Percentiles rank a stretch among this genome's conserved stretches.
Evolutionary conservation across 2,888 invertebrate species (phyloP).

Genomic region (Trypoxylon attenuatum): DNA sequence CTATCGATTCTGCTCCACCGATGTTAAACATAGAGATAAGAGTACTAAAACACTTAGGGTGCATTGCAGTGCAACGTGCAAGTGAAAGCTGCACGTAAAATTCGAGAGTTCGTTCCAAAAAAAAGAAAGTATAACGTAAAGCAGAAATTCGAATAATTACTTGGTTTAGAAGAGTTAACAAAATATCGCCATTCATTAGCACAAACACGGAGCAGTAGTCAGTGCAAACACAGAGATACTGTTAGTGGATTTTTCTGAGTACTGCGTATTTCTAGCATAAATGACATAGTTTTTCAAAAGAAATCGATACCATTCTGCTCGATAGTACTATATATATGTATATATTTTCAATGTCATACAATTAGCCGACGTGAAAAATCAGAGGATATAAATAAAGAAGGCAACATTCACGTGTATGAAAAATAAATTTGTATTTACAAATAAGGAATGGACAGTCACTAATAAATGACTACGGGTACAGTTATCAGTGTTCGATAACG

Average conservation of each 20-base stretch:
- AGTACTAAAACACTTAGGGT: background rate
- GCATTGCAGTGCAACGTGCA: constrained; percentile 37
- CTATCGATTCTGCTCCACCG: constrained; percentile 28
- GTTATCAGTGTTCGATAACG: background rate
- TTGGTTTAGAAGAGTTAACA: background rate
- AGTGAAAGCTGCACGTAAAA: constrained; percentile 12
- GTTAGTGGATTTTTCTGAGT: too few species aligned
- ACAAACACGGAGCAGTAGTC: too few species aligned
- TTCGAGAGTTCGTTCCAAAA: background rate
- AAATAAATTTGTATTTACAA: constrained; percentile 61
- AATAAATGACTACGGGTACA: constrained; percentile 7
- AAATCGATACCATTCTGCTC: too few species aligned
- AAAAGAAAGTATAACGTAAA: background rate
- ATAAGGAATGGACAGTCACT: constrained; percentile 14
- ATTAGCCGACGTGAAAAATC: constrained; percentile 1
- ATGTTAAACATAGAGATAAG: background rate
- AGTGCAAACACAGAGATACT: too few species aligned
- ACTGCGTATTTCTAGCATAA: background rate
- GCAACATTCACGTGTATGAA: constrained; percentile 42
- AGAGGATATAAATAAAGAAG: constrained; percentile 48
- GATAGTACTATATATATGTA: too few species aligned
- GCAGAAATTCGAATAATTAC: constrained; percentile 2
- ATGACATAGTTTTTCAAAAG: too few species aligned
- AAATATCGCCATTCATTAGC: too few species aligned
- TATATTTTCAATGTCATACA: too few species aligned